Evolutionary conservation across 2,888 invertebrate genomes (phyloP), one percentile per base, ranked within the genome.

Genomic region (Cheilosia vulpina): DNA sequence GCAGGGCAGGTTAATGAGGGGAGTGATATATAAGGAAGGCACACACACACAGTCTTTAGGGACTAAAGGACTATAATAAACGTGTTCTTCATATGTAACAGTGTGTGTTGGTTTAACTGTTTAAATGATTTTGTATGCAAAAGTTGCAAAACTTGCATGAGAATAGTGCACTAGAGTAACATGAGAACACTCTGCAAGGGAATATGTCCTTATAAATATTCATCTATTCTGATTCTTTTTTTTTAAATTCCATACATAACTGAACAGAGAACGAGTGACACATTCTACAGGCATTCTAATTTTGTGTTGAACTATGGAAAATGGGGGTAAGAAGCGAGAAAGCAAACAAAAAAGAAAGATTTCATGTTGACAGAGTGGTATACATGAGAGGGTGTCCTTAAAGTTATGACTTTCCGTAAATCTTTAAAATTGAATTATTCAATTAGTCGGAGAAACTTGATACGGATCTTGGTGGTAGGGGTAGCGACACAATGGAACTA

Each of bases 191-290:
- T 65, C 65, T 66, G 53, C 55, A 41, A 66, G 66, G 41, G 60
- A 77, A 72, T 38, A 38, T 71, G 66, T 72, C 45, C 77, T 77
- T 71, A 82, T 77, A 72, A 81, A 81, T 81, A 81, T 81, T 75
- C 81, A 81, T 81, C 17, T 47, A 11, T 38, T 47, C 57, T 21
- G 15, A 43, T 55, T 68, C 43, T 68, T 62, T 34, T 57, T 63
- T 71, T 50, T 27, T n/a, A n/a, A 72, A 82, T 82, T 77, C 66
- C 66, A 58, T 31, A 71, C 50, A 65, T 63, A 72, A 60, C 69
- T 60, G 17, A 50, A 17, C 24, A 43, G 17, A 31, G 9, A 19
- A 24, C 47, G 27, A 68, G 73, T 62, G 60, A 73, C 68, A 80
- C 55, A 47, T 62, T 66, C 41, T 45, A 45, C 45, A 34, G 27